phyloP scores from a whole-genome alignment of 64 coral and sea anemone genomes.

The Montipora cactus region DNA sequence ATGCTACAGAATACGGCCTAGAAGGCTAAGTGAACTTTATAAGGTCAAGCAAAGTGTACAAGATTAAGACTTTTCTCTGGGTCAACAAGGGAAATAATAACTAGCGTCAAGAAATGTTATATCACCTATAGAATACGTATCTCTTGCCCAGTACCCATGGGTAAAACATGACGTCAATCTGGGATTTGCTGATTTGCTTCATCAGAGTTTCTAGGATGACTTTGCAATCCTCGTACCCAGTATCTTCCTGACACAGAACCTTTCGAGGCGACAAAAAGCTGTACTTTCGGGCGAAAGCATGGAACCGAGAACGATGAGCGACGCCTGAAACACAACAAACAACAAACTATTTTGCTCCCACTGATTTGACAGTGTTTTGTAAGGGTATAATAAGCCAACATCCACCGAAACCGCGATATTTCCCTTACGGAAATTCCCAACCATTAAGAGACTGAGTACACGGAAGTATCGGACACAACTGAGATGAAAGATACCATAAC shows the following conservation, averaged over 20 bases:
- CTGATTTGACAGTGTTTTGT: no score
- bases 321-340: conserved; percentile 43
- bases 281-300: conserved; percentile 61
- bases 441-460: no score
- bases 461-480: no score
- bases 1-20: no score
- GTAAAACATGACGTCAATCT: conserved; percentile 61
- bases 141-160: conserved; percentile 72
- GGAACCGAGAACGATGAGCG: conserved; percentile 50
- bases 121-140: conserved; percentile 67
- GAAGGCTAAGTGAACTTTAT: no score
- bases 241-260: background rate
- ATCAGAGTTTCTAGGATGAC: conserved; percentile 59
- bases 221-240: conserved; percentile 68
- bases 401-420: no score
- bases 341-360: no score
- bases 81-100: background rate
- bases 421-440: no score
- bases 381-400: no score
- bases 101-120: background rate
- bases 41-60: background rate
- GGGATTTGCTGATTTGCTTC: conserved; percentile 33
- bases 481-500: no score
- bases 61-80: background rate
- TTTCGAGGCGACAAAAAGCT: conserved; percentile 53